Evolutionary conservation across 2,888 invertebrate species (phyloP), one percentile per base, ranked within the genome.

Genomic region (Cheilosia vulpina): DNA sequence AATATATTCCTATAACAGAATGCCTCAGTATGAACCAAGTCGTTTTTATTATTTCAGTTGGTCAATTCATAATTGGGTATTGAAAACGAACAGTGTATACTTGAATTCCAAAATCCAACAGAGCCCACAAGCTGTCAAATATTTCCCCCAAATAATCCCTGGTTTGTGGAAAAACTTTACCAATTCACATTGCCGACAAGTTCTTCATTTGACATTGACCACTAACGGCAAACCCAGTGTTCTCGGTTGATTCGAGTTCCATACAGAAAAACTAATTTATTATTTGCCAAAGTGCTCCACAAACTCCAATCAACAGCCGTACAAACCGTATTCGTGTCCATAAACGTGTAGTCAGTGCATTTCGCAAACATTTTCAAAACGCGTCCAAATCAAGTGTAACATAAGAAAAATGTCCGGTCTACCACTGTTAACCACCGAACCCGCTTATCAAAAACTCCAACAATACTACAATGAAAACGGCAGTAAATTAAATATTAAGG

Each of bases 401-500:
- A 31, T 7, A 31, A 58, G 27, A 47, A 75, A 75, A n/a, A 94
- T 94, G 94, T 93, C 93, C 82, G 88, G 92, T 27, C 93, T 93
- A 90, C 92, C 92, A 77, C 92, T 93, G 87, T 91, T 96, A 87
- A 93, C 93, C 52, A 93, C 94, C 38, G 97, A 97, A 89, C 93
- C 95, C 19, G 94, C 95, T 15, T 98, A 94, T 94, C 94, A 95
- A 89, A 95, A 96, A 92, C 93, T 98, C 53, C 94, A 96, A 89
- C 94, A 95, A 78, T 96, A 95, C 91, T 97, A 95, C 91, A 93
- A 96, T 88, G 92, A 93, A 9, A 95, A 96, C 90, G 96, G 95
- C 15, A 93, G 94, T 31, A 95, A 95, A 89, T 93, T 99, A 53
- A 96, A 96, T 89, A 97, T 99, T 89, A 94, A 94, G 87, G 94